Percentiles rank a stretch among this genome's conserved stretches.
Evolutionary conservation across 1,140 invertebrate genomes (phyloP).

Genomic region (Lineus longissimus): DNA sequence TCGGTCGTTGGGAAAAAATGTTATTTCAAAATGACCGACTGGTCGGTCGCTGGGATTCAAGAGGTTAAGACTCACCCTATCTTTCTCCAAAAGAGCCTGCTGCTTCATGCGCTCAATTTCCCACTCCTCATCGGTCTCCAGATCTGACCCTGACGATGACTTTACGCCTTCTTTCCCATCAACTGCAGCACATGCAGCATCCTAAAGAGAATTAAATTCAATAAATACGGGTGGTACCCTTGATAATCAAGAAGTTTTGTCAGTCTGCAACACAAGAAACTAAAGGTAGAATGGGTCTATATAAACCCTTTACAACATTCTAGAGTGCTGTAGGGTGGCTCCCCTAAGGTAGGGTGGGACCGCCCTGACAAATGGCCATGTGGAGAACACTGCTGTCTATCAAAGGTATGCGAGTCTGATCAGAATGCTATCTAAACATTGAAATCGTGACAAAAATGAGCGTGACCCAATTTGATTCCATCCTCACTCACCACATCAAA

Average conservation of each 20-base stretch:
- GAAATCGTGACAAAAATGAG: no score
- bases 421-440: no score
- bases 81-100: slow-evolving; percentile 52
- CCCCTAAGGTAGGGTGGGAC: no score
- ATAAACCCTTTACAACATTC: no score
- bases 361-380: no score
- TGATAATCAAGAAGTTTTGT: background rate
- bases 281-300: background rate
- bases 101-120: slow-evolving; percentile 48
- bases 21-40: no score
- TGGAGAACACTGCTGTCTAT: no score
- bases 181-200: slow-evolving; percentile 67
- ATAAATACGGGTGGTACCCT: slow-evolving; percentile 13
- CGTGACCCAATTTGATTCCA: no score
- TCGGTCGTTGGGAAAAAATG: no score
- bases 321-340: no score
- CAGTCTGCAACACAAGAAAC: background rate
- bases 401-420: background rate
- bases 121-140: slow-evolving; percentile 55
- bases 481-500: slow-evolving; percentile 69
- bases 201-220: slow-evolving; percentile 49
- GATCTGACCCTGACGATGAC: slow-evolving; percentile 44
- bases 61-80: slow-evolving; percentile 48
- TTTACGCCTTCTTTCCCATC: slow-evolving; percentile 51
- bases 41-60: no score